Percentiles rank a stretch among this genome's conserved stretches.
Conservation (phyloP, 2,113 vertebrate genomes). For the Sakesphorus luctuosus region DNA sequence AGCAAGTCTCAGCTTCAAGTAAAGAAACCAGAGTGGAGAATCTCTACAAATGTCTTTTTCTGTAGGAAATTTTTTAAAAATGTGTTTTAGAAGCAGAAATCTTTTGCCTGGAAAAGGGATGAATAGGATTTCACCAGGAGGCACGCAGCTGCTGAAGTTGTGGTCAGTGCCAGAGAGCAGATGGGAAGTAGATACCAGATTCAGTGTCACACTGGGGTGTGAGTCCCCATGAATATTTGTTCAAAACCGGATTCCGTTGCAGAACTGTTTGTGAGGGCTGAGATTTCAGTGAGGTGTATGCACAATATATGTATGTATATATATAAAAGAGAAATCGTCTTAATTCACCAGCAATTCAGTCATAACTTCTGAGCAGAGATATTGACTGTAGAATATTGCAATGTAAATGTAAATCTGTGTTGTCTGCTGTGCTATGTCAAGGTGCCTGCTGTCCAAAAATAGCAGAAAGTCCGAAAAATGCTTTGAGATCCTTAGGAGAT, state of each 20-base stretch:
- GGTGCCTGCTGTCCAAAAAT: background rate
- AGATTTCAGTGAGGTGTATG: background rate
- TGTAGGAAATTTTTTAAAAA: background rate
- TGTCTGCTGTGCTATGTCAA: background rate
- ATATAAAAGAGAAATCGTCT: background rate
- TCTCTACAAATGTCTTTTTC: background rate
- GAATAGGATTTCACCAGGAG: background rate
- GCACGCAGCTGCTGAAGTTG: background rate
- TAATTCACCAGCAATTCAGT: background rate
- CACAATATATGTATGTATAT: background rate
- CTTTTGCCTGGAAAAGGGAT: background rate
- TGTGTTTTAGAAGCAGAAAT: background rate
- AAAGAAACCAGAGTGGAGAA: background rate
- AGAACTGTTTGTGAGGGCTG: background rate
- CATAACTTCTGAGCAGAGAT: background rate
- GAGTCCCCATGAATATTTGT: background rate
- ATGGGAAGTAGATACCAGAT: background rate
- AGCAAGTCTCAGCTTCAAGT: slow-evolving; percentile 18
- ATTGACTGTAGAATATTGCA: background rate
- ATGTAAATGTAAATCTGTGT: background rate
- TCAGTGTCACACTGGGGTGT: background rate
- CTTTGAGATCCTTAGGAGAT: background rate
- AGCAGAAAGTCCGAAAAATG: background rate
- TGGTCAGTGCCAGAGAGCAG: background rate
- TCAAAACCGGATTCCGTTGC: background rate